These are phyloP conservation scores for Polydrusus pterygomalis DNA, from an alignment of 2,888 invertebrate species.

Conservation along the genomic window DNA sequence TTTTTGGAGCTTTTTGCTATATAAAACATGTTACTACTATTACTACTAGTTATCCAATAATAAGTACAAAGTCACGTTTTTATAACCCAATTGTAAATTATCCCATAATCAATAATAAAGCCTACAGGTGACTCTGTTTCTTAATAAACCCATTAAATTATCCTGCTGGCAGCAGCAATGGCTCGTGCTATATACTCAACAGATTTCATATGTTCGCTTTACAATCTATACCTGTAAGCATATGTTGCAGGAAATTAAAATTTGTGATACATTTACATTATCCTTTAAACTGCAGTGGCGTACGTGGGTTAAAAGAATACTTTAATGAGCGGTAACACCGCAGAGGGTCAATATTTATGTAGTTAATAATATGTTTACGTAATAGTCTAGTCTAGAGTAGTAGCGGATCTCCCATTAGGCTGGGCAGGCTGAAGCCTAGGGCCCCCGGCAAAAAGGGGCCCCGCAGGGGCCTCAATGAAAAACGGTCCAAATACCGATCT, in stretches of 20 bases:
- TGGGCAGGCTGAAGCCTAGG: too few species aligned
- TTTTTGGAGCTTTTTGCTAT: too few species aligned
- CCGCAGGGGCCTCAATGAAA: too few species aligned
- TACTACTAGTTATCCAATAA: background rate
- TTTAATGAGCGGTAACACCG: background rate
- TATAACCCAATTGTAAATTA: constrained; percentile 2
- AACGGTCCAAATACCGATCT: too few species aligned
- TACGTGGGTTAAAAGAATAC: background rate
- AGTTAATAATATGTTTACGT: background rate
- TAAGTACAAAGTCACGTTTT: background rate
- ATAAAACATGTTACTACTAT: too few species aligned
- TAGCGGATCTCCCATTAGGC: too few species aligned
- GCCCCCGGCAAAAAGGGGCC: too few species aligned
- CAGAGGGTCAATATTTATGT: too few species aligned
- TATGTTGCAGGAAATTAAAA: constrained; percentile 47
- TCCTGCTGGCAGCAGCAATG: constrained; percentile 8
- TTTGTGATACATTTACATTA: constrained; percentile 29
- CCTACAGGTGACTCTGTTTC: constrained; percentile 2
- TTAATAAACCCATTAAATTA: constrained; percentile 9
- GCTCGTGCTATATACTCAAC: constrained; percentile 32
- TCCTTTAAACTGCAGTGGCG: background rate
- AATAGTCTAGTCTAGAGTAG: too few species aligned
- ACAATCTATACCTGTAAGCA: constrained; percentile 22
- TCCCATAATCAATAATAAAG: background rate
- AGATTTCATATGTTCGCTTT: constrained; percentile 30